Conservation (phyloP, 2,797 vertebrate genomes). For the Percopsis omiscomaycus region DNA sequence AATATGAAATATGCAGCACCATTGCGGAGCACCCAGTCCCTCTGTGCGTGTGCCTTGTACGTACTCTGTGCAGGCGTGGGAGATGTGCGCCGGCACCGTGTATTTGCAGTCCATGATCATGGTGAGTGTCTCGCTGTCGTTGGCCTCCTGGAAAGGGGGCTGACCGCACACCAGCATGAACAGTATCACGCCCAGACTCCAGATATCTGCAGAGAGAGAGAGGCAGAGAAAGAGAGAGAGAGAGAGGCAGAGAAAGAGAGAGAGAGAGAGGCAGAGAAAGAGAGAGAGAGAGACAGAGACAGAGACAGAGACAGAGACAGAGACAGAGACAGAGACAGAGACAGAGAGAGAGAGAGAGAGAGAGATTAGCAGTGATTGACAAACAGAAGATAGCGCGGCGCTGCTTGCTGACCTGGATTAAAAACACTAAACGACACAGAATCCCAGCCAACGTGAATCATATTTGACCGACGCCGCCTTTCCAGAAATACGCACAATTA, state of each 20-base stretch:
- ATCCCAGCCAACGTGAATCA: constrained; percentile 38
- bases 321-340: constrained; percentile 19
- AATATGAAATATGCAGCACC: constrained; percentile 77
- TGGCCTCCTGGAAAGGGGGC: constrained; percentile 89
- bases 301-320: constrained; percentile 24
- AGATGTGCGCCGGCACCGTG: constrained; percentile 80
- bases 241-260: background rate
- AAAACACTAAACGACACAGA: constrained; percentile 6
- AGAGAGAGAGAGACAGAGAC: background rate
- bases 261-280: background rate
- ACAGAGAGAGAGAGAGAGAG: background rate
- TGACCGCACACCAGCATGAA: constrained; percentile 92
- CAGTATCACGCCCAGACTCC: constrained; percentile 90
- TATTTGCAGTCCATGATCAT: constrained; percentile 96
- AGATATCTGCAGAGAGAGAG: constrained; percentile 78
- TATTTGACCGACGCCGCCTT: constrained; percentile 49
- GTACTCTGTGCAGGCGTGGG: constrained; percentile 82
- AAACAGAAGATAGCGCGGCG: constrained; percentile 11
- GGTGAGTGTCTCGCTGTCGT: constrained; percentile 91
- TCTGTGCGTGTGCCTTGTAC: constrained; percentile 17
- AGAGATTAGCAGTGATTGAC: background rate
- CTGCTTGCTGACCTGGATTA: constrained; percentile 58
- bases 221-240: background rate
- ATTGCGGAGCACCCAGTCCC: constrained; percentile 55
- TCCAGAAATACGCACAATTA: constrained; percentile 45